These are phyloP conservation scores for Acomys russatus DNA, from an alignment of 2,797 vertebrate genomes.

Conservation along the genomic window DNA sequence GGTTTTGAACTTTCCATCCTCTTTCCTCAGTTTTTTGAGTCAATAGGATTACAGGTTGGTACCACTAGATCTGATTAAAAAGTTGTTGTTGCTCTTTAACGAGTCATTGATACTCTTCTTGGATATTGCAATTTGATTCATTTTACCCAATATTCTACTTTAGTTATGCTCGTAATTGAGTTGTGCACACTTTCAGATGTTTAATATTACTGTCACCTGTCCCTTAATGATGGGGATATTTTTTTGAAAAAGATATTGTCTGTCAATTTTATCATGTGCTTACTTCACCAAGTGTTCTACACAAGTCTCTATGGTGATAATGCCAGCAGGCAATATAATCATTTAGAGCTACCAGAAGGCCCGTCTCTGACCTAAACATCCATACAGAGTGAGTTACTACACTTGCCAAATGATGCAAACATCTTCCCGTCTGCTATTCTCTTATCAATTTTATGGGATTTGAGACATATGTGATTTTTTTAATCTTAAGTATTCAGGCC, in stretches of 20 bases:
- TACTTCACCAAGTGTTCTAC: background rate
- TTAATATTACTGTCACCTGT: background rate
- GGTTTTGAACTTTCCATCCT: background rate
- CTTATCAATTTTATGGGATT: conserved; percentile 40
- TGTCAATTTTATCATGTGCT: background rate
- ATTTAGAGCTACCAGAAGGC: background rate
- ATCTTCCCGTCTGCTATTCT: conserved; percentile 6
- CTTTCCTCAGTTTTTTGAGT: background rate
- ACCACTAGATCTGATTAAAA: background rate
- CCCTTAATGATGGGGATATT: rapidly evolving
- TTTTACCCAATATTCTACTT: conserved; percentile 32
- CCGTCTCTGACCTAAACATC: background rate
- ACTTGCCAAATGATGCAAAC: background rate
- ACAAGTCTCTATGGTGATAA: background rate
- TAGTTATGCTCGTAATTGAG: conserved; percentile 4
- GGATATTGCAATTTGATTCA: background rate
- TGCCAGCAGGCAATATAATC: no score
- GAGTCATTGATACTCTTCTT: conserved; percentile 31
- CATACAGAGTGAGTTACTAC: no score
- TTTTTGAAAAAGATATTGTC: background rate
- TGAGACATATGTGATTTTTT: background rate
- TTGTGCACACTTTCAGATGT: background rate
- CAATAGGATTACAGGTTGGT: background rate
- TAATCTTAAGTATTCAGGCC: background rate
- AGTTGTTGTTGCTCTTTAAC: background rate